Evolutionary conservation across 1,140 invertebrate species (phyloP), one percentile per base, ranked within the genome.

Genomic region (Ridgeia piscesae): DNA sequence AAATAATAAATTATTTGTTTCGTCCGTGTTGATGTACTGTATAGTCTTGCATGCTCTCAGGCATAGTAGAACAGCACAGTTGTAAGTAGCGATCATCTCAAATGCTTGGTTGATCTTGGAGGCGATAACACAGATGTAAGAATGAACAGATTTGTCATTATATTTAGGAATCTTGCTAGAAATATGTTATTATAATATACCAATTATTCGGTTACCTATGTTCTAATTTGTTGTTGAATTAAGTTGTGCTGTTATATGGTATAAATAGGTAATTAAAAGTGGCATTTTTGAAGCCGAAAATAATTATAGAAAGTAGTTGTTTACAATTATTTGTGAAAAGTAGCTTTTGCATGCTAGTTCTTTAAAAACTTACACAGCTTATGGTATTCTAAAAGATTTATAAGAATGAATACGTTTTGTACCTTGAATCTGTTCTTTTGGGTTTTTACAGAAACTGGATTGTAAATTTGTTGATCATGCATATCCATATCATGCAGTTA

Each of bases 1-100:
- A 77, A 77, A 77, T 77, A 77, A 77, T 77, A 77, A 77, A 77
- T 77, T 77, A 77, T 77, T 77, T 77, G 58, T 77, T 77, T 77
- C 58, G 58, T 77, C 58, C 58, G 58, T 77, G 58, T 77, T 77
- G 58, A 77, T 77, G 58, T 77, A 77, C 17, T 77, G 58, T 77
- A 77, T 31, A 77, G 11, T 77, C 58, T 77, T 77, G 58, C 58
- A 77, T 21, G 58, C 58, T 77, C 58, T 77, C 58, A 77, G 58
- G 58, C 58, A 77, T 77, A 27, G 58, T 77, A 1, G 58, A 77
- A 77, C 58, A 77, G 58, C 58, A 77, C 58, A 77, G 14, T 77
- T 21, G 0, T 77, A 31, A 27, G 11, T 27, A 77, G 58, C 17
- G 27, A 31, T 77, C 58, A 27, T 77, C 58, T 77, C 14, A 77